Conservation (phyloP, 2,888 invertebrate species). For the Aquatica leii region DNA sequence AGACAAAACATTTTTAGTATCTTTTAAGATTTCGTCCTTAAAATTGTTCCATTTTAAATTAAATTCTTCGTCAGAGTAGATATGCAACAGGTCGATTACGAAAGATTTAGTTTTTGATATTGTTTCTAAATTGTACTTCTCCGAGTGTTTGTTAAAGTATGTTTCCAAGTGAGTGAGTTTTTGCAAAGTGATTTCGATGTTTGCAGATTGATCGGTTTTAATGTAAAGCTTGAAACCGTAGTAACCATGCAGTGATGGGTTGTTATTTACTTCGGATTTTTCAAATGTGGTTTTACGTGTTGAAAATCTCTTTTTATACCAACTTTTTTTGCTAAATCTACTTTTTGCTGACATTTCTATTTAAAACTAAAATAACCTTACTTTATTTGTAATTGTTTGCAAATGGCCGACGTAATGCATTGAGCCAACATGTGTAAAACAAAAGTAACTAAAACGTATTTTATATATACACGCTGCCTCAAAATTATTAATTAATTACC, state of each 20-base stretch:
- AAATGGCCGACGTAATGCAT: too few relatives aligned
- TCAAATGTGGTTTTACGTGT: too few relatives aligned
- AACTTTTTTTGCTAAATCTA: too few relatives aligned
- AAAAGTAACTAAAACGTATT: too few relatives aligned
- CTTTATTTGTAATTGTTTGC: too few relatives aligned
- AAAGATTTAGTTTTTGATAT: slow-evolving; percentile 68
- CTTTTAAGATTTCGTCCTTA: slow-evolving; percentile 69
- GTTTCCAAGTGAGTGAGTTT: slow-evolving; percentile 65
- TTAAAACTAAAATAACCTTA: too few relatives aligned
- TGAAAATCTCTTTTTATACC: too few relatives aligned
- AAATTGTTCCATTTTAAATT: slow-evolving; percentile 64
- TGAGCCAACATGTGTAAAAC: too few relatives aligned
- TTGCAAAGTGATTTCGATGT: slow-evolving; percentile 61
- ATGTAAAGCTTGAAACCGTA: slow-evolving; percentile 83
- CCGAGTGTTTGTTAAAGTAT: slow-evolving; percentile 63
- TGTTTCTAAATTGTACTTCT: slow-evolving; percentile 65
- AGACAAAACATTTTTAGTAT: slow-evolving; percentile 73
- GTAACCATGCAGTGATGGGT: slow-evolving; percentile 56
- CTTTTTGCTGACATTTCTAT: too few relatives aligned
- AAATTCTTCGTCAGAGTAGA: slow-evolving; percentile 68
- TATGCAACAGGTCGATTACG: slow-evolving; percentile 65
- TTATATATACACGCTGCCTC: too few relatives aligned
- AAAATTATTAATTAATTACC: too few relatives aligned
- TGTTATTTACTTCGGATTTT: not conserved
- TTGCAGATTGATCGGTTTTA: slow-evolving; percentile 62